A percentile compares a stretch with the other conserved stretches of the same genome.
Conservation (phyloP, 2,888 invertebrate genomes). For the Drosophila phalerata region DNA sequence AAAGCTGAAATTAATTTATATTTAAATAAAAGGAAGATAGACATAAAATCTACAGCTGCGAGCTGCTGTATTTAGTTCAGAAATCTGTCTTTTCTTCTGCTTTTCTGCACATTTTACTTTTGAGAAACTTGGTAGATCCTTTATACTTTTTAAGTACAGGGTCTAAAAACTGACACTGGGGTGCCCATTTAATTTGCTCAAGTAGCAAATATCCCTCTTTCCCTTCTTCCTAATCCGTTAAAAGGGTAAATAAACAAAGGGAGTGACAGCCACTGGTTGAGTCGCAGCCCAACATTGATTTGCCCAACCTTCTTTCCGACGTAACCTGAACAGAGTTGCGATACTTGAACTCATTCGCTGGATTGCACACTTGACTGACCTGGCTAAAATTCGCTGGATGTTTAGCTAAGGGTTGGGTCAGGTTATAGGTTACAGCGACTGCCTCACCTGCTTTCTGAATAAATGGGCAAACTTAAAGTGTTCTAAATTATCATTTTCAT, state of each 20-base stretch:
- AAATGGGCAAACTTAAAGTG: slow-evolving; percentile 69
- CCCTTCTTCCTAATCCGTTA: neutral
- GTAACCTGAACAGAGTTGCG: neutral
- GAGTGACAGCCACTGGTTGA: slow-evolving; percentile 45
- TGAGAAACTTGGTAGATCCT: neutral
- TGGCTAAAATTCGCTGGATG: slow-evolving; percentile 70
- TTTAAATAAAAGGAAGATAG: no score
- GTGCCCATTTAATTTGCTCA: slow-evolving; percentile 56
- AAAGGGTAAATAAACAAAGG: slow-evolving; percentile 56
- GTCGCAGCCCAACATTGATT: slow-evolving; percentile 51
- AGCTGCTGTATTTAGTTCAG: neutral
- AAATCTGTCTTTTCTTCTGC: neutral
- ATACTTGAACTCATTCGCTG: slow-evolving; percentile 8
- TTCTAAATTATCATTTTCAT: slow-evolving; percentile 63
- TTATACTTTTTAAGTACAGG: neutral
- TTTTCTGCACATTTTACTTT: neutral
- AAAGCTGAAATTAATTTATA: no score
- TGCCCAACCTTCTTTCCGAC: slow-evolving; percentile 15
- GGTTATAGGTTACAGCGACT: slow-evolving; percentile 35
- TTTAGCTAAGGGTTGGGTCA: slow-evolving; percentile 64
- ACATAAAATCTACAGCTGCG: no score
- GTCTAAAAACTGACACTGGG: slow-evolving; percentile 48
- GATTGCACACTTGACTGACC: slow-evolving; percentile 58
- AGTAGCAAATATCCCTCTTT: slow-evolving; percentile 16
- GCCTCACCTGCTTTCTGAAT: slow-evolving; percentile 41